phyloP scores from a whole-genome alignment of 2,888 invertebrate species.

The Acleris emargana region DNA sequence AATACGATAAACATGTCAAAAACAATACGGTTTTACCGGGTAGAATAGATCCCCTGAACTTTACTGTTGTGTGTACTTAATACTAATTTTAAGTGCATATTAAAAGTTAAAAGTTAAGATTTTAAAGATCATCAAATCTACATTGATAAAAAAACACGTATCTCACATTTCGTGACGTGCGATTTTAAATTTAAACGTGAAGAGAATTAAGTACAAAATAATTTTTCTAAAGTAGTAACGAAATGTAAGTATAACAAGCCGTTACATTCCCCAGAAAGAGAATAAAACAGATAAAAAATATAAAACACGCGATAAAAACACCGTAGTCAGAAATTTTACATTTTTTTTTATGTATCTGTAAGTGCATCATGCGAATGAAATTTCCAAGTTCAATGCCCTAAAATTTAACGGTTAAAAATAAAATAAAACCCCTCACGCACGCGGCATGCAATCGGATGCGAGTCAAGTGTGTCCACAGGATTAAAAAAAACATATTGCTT shows the following conservation, averaged over 20 bases:
- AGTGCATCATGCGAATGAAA: constrained; percentile 34
- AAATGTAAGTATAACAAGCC: neutral
- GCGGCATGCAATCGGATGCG: constrained; percentile 23
- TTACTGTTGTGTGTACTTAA: no score
- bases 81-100: no score
- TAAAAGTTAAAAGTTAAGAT: no score
- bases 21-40: no score
- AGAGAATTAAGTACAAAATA: no score
- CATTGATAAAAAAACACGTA: no score
- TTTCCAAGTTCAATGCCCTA: constrained; percentile 38
- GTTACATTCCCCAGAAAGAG: neutral
- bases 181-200: no score
- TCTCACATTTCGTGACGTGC: no score
- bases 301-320: constrained; percentile 1
- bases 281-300: neutral
- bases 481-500: constrained; percentile 18
- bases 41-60: no score
- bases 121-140: no score
- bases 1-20: no score
- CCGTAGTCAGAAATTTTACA: neutral
- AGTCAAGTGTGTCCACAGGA: constrained; percentile 17
- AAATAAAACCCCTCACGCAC: constrained; percentile 16
- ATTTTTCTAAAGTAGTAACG: no score
- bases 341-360: neutral
- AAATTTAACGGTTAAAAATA: constrained; percentile 36